Evolutionary conservation across 2,888 invertebrate genomes (phyloP), one percentile per base, ranked within the genome.

Genomic region (Hyposoter dolosus): DNA sequence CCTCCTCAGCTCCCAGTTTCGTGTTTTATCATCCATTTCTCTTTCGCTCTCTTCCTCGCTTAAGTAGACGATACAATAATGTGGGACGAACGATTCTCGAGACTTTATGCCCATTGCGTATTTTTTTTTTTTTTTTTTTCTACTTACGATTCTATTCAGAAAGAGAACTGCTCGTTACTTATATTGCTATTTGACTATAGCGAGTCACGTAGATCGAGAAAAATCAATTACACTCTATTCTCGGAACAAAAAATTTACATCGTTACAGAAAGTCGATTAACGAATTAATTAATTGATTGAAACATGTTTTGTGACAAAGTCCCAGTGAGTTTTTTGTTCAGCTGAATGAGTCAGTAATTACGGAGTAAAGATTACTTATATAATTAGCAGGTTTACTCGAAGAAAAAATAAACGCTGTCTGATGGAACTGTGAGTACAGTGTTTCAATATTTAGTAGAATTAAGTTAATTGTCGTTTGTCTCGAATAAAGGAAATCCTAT

Each of bases 1-100:
- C 65, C 32, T 50, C 50, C 50, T 17, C 19, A 5, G 6, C 32
- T 71, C 60, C 68, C 60, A 43, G 47, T 60, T 69, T 82, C 76
- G 65, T 43, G 19, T 32, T 78, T 53, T 50, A 40, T 60, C 28
- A 60, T 60, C 28, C 28, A 28, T 60, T 28, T 28, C 60, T 28
- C 28, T 23, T 28, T 23, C 23, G 7, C 23, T 28, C 53, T 23
- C 23, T 28, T 4, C 82, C 71, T n/a, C 66, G 17, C 47, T 19
- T 56, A 23, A 56, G n/a, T 53, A 69, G 47, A 23, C 60, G 32
- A 47, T 53, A 65, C 40, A 65, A 80, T 69, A 84, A 84, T 84
- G 63, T 50, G 65, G 63, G 68, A 75, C 80, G 47, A 35, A 74
- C 23, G 66, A 68, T 35, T 47, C 47, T 66, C 35, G 68, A 28